phyloP scores from a whole-genome alignment of 2,113 vertebrate genomes.

The Stigmatopora nigra region DNA sequence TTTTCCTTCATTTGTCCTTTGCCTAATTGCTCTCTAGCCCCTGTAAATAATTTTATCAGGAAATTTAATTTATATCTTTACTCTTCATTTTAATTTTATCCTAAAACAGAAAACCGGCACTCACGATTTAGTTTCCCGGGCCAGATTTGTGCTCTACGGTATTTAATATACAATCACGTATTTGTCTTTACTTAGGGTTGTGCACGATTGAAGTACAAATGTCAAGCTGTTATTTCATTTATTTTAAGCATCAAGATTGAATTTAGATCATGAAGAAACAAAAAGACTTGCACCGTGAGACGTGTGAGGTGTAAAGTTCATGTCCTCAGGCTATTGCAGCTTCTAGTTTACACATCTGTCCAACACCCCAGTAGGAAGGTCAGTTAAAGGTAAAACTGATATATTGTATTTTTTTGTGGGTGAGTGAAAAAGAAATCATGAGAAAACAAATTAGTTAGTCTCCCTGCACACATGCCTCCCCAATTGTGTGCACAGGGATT shows the following conservation, averaged over 20 bases:
- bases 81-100: too few relatives aligned
- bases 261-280: not conserved
- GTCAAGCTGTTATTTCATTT: not conserved
- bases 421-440: not conserved
- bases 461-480: constrained; percentile 22
- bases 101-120: too few relatives aligned
- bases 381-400: constrained; percentile 39
- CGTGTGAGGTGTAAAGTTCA: constrained; percentile 50
- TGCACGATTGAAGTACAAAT: not conserved
- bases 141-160: too few relatives aligned
- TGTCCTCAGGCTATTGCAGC: constrained; percentile 47
- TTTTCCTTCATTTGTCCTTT: constrained; percentile 7
- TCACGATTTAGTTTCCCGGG: too few relatives aligned
- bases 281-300: not conserved
- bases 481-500: constrained; percentile 11
- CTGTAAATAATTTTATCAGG: constrained; percentile 2
- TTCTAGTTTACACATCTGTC: constrained; percentile 51
- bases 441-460: constrained; percentile 31
- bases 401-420: not conserved
- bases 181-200: too few relatives aligned
- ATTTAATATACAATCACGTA: too few relatives aligned
- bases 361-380: constrained; percentile 46
- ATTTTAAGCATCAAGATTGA: not conserved
- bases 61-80: constrained; percentile 1
- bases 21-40: not conserved